These are phyloP conservation scores for Clytia hemisphaerica DNA, from an alignment of 30 jellyfish, hydroid and myxozoan genomes.

Conservation along the genomic window DNA sequence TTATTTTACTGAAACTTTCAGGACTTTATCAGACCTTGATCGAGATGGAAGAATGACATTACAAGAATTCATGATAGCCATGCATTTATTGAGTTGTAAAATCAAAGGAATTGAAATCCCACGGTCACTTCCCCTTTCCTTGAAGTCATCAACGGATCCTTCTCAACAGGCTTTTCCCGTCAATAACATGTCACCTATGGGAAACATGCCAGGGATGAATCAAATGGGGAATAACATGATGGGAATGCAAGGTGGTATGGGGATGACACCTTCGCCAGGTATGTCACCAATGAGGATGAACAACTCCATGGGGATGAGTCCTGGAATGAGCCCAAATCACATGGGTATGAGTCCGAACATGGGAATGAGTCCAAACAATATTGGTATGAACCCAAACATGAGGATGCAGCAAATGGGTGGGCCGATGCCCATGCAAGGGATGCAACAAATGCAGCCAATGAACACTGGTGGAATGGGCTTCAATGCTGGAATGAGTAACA, in stretches of 20 bases:
- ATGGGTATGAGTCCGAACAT: constrained; percentile 30
- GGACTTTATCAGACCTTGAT: constrained; percentile 81
- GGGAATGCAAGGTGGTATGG: not conserved
- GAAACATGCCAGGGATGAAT: not conserved
- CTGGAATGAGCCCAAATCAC: not conserved
- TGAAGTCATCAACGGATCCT: constrained; percentile 53
- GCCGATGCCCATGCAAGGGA: not conserved
- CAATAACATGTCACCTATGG: not conserved
- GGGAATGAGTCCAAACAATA: constrained; percentile 30
- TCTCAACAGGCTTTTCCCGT: constrained; percentile 6
- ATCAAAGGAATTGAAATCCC: constrained; percentile 82
- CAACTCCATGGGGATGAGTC: not conserved
- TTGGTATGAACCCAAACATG: not conserved
- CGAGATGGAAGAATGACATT: constrained; percentile 83
- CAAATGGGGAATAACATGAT: not conserved
- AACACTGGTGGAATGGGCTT: constrained; percentile 28
- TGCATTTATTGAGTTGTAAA: constrained; percentile 58
- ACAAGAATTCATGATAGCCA: constrained; percentile 78
- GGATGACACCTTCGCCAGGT: not conserved
- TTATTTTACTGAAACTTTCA: constrained; percentile 11
- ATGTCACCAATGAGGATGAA: not conserved
- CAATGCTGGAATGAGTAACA: not conserved
- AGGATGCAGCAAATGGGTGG: constrained; percentile 2
- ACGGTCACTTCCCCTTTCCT: constrained; percentile 51
- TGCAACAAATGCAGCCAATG: constrained; percentile 23